phyloP scores from a whole-genome alignment of 2,888 invertebrate species.

The Apantesis nais region DNA sequence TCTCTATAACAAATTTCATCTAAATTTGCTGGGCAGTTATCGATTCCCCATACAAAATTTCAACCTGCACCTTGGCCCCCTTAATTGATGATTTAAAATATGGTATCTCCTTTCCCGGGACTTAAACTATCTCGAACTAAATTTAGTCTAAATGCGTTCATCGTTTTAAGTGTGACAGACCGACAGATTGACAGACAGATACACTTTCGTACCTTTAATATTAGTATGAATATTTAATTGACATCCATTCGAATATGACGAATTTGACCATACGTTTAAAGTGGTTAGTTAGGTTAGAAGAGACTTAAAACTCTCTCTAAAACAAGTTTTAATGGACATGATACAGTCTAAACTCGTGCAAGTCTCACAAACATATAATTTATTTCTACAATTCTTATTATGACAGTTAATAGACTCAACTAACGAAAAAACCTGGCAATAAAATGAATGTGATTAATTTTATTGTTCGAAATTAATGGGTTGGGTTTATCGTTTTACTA shows the following conservation, averaged over 20 bases:
- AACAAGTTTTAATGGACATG: neutral
- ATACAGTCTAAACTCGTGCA: neutral
- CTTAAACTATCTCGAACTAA: no score
- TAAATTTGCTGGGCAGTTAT: no score
- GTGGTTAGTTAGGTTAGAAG: neutral
- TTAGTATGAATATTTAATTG: no score
- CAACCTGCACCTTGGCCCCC: no score
- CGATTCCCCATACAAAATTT: no score
- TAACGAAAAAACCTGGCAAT: neutral
- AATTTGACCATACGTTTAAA: neutral
- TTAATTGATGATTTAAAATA: no score
- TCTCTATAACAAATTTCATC: no score
- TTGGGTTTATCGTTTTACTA: neutral
- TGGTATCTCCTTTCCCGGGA: no score
- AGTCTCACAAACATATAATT: neutral
- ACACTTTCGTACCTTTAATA: no score
- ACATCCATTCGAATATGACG: neutral
- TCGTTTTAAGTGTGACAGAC: no score
- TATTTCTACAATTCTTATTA: constrained; percentile 1
- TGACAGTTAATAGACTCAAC: neutral
- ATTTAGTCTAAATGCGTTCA: no score
- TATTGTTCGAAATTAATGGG: neutral
- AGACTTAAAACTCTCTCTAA: neutral
- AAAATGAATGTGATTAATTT: neutral
- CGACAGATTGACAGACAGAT: no score